These are phyloP conservation scores for Cryptoprocta ferox DNA, from an alignment of 2,797 vertebrate species.

Conservation along the genomic window DNA sequence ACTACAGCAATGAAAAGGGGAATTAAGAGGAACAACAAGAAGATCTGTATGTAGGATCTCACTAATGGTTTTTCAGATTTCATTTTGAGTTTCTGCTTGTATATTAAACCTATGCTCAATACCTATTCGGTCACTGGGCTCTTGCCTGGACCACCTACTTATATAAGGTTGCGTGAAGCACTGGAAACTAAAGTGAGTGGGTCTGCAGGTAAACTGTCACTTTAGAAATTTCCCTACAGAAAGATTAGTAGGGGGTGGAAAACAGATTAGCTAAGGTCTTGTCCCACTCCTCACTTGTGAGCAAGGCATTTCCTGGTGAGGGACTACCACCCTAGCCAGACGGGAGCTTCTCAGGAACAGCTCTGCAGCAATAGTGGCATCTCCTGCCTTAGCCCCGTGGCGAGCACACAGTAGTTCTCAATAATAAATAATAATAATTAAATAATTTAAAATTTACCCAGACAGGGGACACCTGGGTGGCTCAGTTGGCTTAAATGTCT, in stretches of 20 bases:
- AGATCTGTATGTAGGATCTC: background rate
- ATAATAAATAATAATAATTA: background rate
- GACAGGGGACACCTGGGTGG: background rate
- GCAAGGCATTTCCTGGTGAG: background rate
- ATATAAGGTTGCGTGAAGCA: background rate
- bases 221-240: background rate
- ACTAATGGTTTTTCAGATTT: background rate
- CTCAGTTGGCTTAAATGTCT: too few species aligned
- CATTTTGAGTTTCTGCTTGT: background rate
- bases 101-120: background rate
- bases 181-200: background rate
- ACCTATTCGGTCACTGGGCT: too few species aligned
- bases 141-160: background rate
- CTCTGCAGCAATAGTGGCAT: background rate
- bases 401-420: background rate
- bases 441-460: background rate
- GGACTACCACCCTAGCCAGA: background rate
- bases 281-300: background rate
- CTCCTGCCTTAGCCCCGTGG: background rate
- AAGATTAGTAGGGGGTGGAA: background rate
- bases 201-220: background rate
- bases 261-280: background rate
- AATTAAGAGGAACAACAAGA: background rate
- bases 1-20: background rate
- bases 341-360: background rate